Evolutionary conservation across 2,888 invertebrate genomes (phyloP), one percentile per base, ranked within the genome.

Genomic region (Hirtodrosophila confusa): DNA sequence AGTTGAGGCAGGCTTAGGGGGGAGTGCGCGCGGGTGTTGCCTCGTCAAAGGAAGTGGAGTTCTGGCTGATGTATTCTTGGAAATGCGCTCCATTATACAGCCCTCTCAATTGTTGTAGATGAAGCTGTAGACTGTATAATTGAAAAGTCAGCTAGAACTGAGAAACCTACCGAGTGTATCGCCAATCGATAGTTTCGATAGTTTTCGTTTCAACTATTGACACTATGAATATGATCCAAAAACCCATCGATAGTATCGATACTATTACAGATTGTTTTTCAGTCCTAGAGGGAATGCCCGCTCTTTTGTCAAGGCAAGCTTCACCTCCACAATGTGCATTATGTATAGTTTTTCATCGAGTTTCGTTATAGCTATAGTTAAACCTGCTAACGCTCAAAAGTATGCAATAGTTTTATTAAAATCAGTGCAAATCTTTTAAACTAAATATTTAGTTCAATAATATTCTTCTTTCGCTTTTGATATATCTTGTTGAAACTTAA

Each of bases 51-150:
- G 75, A 69, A 70, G 60, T 73, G 70, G 47, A 55, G 70, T 66
- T 62, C 44, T 54, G 45, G 24, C 40, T 75, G 61, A 47, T 73
- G 48, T 51, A 58, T 80, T 80, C 75, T 68, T 55, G 70, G 74
- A 74, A 80, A 12, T 49, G 35, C 44, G 37, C 64, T 56, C 40
- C 36, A 73, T 57, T 72, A 37, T 72, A 40, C 40, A 39, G 17
- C 27, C 29, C 37, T 39, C 49, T 54, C 47, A 58, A 71, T 65
- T 71, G 31, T 31, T 31, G 31, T 31, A 31, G 31, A 8, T 31
- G 31, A 31, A 31, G 72, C 44, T 23, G 10, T 45, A 17, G 60
- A 44, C 33, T 10, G 36, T 12, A 24, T 37, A 37, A 39, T 37
- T 31, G 9, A 0, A 31, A 9, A 31, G 31, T 7, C 4, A 11